Conservation (phyloP, 2,113 vertebrate genomes). For the Sardina pilchardus region DNA sequence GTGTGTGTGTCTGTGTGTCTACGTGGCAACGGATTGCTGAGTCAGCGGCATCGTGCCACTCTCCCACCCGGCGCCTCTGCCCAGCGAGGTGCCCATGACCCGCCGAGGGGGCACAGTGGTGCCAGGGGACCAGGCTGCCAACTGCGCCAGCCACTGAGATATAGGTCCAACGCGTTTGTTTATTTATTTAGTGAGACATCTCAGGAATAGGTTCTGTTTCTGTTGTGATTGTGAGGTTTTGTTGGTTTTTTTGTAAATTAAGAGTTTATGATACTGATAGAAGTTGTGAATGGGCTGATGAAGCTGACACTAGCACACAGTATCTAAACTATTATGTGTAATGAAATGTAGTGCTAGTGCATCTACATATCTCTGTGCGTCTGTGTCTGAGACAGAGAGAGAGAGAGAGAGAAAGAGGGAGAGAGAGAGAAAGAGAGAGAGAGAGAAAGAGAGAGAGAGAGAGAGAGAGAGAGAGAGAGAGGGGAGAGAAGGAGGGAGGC, state of each 20-base stretch:
- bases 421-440: too few species aligned
- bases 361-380: too few species aligned
- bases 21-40: not conserved
- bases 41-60: not conserved
- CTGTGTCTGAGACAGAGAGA: too few species aligned
- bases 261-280: too few species aligned
- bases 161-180: not conserved
- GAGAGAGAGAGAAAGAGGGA: not conserved
- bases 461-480: not conserved
- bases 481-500: not conserved
- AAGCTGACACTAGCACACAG: too few species aligned
- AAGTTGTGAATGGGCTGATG: too few species aligned
- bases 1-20: not conserved
- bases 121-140: constrained; percentile 9
- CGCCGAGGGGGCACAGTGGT: not conserved
- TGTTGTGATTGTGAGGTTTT: not conserved
- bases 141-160: not conserved
- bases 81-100: constrained; percentile 1
- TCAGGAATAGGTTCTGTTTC: not conserved
- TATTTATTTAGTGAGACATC: not conserved
- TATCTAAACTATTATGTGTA: too few species aligned
- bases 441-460: not conserved
- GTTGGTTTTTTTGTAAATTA: not conserved
- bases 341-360: too few species aligned
- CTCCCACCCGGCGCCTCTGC: not conserved